Evolutionary conservation across 2,888 invertebrate species (phyloP).

Genomic region (Melanophora roralis): DNA sequence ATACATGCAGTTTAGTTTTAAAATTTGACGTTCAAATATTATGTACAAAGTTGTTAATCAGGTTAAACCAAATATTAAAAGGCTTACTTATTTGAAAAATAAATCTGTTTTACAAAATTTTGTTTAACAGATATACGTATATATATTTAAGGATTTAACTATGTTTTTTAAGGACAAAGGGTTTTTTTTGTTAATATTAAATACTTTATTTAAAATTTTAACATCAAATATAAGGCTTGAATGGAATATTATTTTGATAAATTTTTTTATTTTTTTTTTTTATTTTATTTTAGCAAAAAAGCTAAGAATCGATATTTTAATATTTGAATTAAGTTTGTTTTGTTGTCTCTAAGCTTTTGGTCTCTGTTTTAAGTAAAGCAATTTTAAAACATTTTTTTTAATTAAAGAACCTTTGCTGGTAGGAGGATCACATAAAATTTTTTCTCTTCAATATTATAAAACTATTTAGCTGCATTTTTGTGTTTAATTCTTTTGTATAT

Average conservation of each 20-base stretch:
- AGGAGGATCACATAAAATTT: slow-evolving; percentile 45
- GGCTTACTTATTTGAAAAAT: slow-evolving; percentile 1
- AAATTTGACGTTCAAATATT: not conserved
- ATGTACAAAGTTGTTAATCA: not conserved
- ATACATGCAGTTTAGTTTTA: slow-evolving; percentile 14
- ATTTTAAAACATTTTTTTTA: not conserved
- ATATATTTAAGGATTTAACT: not conserved
- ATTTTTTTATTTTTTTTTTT: slow-evolving; percentile 9
- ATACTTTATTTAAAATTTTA: slow-evolving; percentile 28
- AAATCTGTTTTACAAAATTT: not conserved
- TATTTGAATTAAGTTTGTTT: not conserved
- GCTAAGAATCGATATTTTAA: slow-evolving; percentile 11
- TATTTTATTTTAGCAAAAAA: slow-evolving; percentile 46
- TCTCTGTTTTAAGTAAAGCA: slow-evolving; percentile 12
- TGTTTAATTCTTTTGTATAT: slow-evolving; percentile 32
- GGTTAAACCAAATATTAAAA: slow-evolving; percentile 8
- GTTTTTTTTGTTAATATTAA: not conserved
- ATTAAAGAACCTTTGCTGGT: slow-evolving; percentile 46
- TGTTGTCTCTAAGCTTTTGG: slow-evolving; percentile 34
- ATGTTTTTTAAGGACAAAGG: not conserved
- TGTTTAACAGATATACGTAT: not conserved
- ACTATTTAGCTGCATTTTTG: slow-evolving; percentile 56
- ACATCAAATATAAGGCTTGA: slow-evolving; percentile 62
- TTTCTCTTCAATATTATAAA: slow-evolving; percentile 7
- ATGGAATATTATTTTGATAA: slow-evolving; percentile 44